These are phyloP conservation scores for Siniperca undulata DNA, from an alignment of 2,797 vertebrate genomes.

Conservation along the genomic window DNA sequence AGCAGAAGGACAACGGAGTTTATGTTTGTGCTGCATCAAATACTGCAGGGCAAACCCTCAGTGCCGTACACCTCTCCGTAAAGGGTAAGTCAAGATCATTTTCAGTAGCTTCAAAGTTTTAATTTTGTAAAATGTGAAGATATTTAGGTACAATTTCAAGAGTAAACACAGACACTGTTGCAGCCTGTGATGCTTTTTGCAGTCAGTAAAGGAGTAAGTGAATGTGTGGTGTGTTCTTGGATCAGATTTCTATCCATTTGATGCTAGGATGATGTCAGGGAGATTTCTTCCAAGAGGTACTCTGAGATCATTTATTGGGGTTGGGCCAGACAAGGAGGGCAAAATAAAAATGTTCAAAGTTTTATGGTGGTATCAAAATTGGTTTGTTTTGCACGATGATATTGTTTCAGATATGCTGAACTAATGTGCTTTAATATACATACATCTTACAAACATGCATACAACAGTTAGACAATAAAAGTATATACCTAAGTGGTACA, in stretches of 20 bases:
- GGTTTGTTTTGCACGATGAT: not conserved
- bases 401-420: not conserved
- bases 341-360: not conserved
- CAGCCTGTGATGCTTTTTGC: slow-evolving; percentile 34
- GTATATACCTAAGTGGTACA: not conserved
- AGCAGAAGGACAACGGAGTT: slow-evolving; percentile 94
- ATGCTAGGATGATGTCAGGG: slow-evolving; percentile 70
- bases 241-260: slow-evolving; percentile 69
- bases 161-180: slow-evolving; percentile 6
- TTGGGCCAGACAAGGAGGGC: slow-evolving; percentile 35
- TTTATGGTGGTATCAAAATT: not conserved
- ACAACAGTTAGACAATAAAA: not conserved
- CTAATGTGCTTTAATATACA: not conserved
- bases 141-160: not conserved
- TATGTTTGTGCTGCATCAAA: slow-evolving; percentile 97
- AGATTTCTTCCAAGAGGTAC: slow-evolving; percentile 44
- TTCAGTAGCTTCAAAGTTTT: not conserved
- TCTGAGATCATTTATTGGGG: slow-evolving; percentile 66
- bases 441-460: not conserved
- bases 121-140: not conserved
- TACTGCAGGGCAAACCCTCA: slow-evolving; percentile 95
- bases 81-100: slow-evolving; percentile 88
- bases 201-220: slow-evolving; percentile 37
- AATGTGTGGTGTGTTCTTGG: slow-evolving; percentile 33
- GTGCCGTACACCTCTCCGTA: slow-evolving; percentile 93